Conservation (phyloP, 2,113 vertebrate species). For the Elanoides forficatus region DNA sequence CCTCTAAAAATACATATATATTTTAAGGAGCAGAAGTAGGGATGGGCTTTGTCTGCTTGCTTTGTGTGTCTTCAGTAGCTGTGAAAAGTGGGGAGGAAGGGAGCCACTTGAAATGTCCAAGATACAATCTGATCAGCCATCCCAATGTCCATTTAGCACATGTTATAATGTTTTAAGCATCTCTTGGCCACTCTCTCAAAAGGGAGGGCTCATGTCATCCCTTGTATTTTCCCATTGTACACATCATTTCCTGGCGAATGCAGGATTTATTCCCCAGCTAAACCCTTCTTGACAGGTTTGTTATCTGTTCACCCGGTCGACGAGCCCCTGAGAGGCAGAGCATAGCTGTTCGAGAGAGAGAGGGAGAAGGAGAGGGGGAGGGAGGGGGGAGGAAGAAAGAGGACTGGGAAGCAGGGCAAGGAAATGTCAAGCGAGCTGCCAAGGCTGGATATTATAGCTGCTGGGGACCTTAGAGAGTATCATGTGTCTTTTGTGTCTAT, state of each 20-base stretch:
- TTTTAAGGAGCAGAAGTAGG: constrained; percentile 7
- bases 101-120: constrained; percentile 71
- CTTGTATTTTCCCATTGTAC: constrained; percentile 75
- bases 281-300: constrained; percentile 88
- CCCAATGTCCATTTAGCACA: constrained; percentile 73
- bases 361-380: background rate
- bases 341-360: constrained; percentile 76
- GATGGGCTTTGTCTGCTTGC: constrained; percentile 71
- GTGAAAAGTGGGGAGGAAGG: constrained; percentile 67
- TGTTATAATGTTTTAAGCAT: constrained; percentile 74
- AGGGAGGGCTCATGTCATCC: constrained; percentile 77
- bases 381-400: constrained; percentile 50
- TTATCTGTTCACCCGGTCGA: constrained; percentile 87
- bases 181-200: constrained; percentile 73
- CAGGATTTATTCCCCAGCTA: constrained; percentile 82
- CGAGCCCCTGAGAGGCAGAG: constrained; percentile 81
- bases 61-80: constrained; percentile 54
- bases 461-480: constrained; percentile 81
- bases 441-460: constrained; percentile 88
- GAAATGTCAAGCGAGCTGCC: constrained; percentile 91
- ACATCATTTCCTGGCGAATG: constrained; percentile 81
- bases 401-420: constrained; percentile 81
- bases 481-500: constrained; percentile 80
- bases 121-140: constrained; percentile 83
- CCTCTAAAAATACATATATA: constrained; percentile 54